Conservation (phyloP, 2,797 vertebrate species). For the Serranus cabrilla region DNA sequence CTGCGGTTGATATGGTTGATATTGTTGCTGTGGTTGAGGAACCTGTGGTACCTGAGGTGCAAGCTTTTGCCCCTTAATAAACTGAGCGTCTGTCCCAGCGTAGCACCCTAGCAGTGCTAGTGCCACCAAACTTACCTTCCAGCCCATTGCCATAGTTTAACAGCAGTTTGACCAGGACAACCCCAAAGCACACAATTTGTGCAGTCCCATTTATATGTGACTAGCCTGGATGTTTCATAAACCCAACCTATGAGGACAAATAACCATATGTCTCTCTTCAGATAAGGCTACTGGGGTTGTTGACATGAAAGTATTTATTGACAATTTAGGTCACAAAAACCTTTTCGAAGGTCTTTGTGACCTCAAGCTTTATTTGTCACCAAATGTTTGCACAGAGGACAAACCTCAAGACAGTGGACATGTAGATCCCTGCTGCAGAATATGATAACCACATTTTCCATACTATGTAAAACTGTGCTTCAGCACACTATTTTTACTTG, state of each 20-base stretch:
- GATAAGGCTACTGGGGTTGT: slow-evolving; percentile 28
- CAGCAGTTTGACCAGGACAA: slow-evolving; percentile 35
- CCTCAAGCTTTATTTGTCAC: slow-evolving; percentile 52
- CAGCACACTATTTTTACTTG: background rate
- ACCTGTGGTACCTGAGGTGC: background rate
- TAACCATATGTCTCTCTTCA: slow-evolving; percentile 21
- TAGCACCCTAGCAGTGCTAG: slow-evolving; percentile 63
- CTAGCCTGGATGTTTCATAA: slow-evolving; percentile 21
- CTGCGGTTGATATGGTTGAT: no score
- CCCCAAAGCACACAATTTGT: slow-evolving; percentile 29
- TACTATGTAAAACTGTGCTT: background rate
- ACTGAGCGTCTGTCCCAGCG: slow-evolving; percentile 45
- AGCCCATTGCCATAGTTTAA: slow-evolving; percentile 62
- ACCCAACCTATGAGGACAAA: slow-evolving; percentile 37
- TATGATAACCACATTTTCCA: background rate
- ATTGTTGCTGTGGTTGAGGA: background rate
- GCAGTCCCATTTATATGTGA: slow-evolving; percentile 62
- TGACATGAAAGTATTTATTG: slow-evolving; percentile 63
- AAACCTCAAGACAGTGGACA: background rate
- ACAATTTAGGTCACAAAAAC: slow-evolving; percentile 68
- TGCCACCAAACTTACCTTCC: slow-evolving; percentile 51
- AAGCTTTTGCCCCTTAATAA: no score
- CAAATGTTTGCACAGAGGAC: slow-evolving; percentile 42
- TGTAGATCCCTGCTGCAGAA: background rate
- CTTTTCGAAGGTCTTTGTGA: slow-evolving; percentile 56